phyloP scores from a whole-genome alignment of 2,113 vertebrate genomes.

The Pao palembangensis region DNA sequence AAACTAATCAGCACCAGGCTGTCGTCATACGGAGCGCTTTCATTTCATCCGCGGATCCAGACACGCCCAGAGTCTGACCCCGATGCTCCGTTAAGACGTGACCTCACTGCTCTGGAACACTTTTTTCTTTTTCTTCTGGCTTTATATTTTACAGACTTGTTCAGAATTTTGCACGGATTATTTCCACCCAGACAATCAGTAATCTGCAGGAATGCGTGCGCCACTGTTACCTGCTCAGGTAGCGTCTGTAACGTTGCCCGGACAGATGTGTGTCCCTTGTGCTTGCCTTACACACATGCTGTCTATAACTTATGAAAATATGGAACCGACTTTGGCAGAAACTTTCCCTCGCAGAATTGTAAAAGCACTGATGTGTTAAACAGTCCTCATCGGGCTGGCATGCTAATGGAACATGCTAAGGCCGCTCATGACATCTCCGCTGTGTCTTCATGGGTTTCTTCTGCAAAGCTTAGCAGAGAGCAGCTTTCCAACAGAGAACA shows the following conservation, averaged over 20 bases:
- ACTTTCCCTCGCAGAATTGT: slow-evolving; percentile 51
- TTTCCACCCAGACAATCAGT: slow-evolving; percentile 34
- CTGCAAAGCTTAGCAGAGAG: too few species aligned
- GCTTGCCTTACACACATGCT: slow-evolving; percentile 35
- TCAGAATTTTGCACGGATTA: too few species aligned
- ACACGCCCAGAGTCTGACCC: background rate
- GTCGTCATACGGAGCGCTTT: slow-evolving; percentile 5
- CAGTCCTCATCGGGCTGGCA: slow-evolving; percentile 53
- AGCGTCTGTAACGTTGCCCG: slow-evolving; percentile 12
- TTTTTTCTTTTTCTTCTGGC: too few species aligned
- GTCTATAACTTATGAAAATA: slow-evolving; percentile 48
- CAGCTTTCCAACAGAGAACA: too few species aligned
- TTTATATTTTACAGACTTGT: too few species aligned
- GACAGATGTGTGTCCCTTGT: background rate
- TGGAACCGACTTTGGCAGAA: slow-evolving; percentile 47
- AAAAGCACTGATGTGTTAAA: slow-evolving; percentile 59
- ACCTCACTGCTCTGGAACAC: too few species aligned
- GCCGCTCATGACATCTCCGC: too few species aligned
- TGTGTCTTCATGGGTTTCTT: too few species aligned
- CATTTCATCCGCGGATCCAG: background rate
- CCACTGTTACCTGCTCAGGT: slow-evolving; percentile 15
- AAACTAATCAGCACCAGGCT: slow-evolving; percentile 1
- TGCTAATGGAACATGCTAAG: too few species aligned
- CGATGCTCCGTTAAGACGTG: too few species aligned
- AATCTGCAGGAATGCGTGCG: slow-evolving; percentile 42